These are phyloP conservation scores for Ceratitis capitata DNA, from an alignment of 1,140 invertebrate genomes.

Conservation along the genomic window DNA sequence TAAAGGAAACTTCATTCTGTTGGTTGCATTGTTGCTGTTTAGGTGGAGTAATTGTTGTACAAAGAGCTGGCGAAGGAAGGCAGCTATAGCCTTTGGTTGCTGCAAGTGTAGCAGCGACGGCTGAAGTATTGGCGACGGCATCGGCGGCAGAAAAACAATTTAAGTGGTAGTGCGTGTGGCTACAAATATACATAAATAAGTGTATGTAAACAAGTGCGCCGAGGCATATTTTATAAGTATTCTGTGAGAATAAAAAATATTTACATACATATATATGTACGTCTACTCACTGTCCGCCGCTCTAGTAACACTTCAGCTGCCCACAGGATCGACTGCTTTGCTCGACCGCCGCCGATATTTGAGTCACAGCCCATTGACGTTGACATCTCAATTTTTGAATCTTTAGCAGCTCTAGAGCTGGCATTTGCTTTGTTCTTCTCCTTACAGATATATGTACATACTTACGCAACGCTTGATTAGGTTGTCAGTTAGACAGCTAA, in stretches of 20 bases:
- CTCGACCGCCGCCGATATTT: not conserved
- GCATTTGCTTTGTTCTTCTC: not conserved
- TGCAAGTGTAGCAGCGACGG: not conserved
- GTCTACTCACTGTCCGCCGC: not conserved
- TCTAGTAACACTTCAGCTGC: not conserved
- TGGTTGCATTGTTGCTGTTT: not conserved
- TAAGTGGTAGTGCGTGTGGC: not conserved
- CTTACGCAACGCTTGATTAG: conserved; percentile 1
- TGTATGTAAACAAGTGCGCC: not conserved
- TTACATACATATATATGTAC: not conserved
- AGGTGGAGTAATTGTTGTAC: not conserved
- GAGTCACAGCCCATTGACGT: not conserved
- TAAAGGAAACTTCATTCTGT: not conserved
- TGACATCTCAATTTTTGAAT: conserved; percentile 12
- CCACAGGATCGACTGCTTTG: not conserved
- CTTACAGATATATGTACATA: not conserved
- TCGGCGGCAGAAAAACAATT: not conserved
- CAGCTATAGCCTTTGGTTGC: no score
- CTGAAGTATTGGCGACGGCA: not conserved
- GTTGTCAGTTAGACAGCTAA: not conserved
- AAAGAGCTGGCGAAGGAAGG: not conserved
- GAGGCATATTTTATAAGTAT: not conserved
- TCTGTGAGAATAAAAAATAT: not conserved
- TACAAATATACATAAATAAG: not conserved
- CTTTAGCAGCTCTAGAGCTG: not conserved